Evolutionary conservation across 2,113 vertebrate genomes (phyloP).

Genomic region (Nycticebus coucang): DNA sequence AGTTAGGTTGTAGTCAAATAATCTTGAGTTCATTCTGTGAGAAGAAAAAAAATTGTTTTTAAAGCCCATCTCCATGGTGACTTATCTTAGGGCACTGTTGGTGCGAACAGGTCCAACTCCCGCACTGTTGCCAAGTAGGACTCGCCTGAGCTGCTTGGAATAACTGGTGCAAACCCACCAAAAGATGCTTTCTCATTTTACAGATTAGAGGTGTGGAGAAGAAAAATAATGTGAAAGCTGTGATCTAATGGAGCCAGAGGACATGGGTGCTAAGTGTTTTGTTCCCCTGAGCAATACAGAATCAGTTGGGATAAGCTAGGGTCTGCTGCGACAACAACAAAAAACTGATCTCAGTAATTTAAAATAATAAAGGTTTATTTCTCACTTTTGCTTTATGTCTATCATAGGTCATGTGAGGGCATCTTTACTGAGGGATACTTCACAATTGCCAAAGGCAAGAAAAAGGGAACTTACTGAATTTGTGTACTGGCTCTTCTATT

Average conservation of each 20-base stretch:
- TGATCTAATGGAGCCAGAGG: neutral
- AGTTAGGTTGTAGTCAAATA: constrained; percentile 31
- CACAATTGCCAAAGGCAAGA: neutral
- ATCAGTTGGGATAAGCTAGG: neutral
- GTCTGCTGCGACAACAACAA: neutral
- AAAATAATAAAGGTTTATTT: neutral
- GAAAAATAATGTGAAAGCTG: constrained; percentile 1
- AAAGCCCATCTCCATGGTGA: neutral
- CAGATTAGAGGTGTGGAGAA: neutral
- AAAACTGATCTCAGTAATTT: neutral
- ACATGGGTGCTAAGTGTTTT: neutral
- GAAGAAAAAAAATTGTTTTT: neutral
- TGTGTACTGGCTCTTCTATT: neutral
- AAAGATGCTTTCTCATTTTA: neutral
- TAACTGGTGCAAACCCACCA: neutral
- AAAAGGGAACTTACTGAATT: neutral
- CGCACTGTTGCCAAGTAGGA: neutral
- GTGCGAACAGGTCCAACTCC: neutral
- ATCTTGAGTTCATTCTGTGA: neutral
- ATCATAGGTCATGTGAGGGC: neutral
- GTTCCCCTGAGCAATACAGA: neutral
- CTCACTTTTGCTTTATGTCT: neutral
- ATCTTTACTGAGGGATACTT: neutral
- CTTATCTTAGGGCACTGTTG: neutral
- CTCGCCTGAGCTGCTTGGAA: neutral